phyloP scores from a whole-genome alignment of 2,888 invertebrate species.

The Augochlorella aurata region DNA sequence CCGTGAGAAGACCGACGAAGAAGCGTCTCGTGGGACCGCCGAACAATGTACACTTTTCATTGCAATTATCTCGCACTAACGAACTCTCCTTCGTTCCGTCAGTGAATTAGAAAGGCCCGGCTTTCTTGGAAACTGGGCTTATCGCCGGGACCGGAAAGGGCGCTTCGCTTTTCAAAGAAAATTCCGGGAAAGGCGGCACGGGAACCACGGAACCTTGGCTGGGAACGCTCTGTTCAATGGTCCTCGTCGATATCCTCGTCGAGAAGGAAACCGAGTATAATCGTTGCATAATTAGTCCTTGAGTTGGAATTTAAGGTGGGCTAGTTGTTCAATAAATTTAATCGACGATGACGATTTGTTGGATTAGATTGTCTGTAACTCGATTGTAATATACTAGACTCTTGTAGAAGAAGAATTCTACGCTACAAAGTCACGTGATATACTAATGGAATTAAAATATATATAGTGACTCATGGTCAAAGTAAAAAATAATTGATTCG shows the following conservation, averaged over 20 bases:
- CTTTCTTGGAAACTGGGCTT: constrained; percentile 67
- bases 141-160: constrained; percentile 31
- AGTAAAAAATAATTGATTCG: too few relatives aligned
- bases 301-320: too few relatives aligned
- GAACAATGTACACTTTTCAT: constrained; percentile 78
- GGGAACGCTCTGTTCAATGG: neutral
- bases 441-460: too few relatives aligned
- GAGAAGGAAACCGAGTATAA: too few relatives aligned
- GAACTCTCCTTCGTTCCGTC: constrained; percentile 66
- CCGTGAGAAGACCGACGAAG: constrained; percentile 70
- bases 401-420: too few relatives aligned
- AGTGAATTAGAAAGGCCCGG: constrained; percentile 70
- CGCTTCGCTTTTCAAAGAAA: constrained; percentile 41
- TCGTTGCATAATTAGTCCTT: too few relatives aligned
- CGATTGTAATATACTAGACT: too few relatives aligned
- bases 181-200: neutral
- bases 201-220: constrained; percentile 8
- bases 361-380: too few relatives aligned
- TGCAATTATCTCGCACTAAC: constrained; percentile 76
- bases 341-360: too few relatives aligned
- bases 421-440: too few relatives aligned
- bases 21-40: constrained; percentile 72
- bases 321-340: too few relatives aligned
- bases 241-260: neutral
- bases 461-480: too few relatives aligned